Conservation (phyloP, 2,113 vertebrate species). For the Hyla sarda region DNA sequence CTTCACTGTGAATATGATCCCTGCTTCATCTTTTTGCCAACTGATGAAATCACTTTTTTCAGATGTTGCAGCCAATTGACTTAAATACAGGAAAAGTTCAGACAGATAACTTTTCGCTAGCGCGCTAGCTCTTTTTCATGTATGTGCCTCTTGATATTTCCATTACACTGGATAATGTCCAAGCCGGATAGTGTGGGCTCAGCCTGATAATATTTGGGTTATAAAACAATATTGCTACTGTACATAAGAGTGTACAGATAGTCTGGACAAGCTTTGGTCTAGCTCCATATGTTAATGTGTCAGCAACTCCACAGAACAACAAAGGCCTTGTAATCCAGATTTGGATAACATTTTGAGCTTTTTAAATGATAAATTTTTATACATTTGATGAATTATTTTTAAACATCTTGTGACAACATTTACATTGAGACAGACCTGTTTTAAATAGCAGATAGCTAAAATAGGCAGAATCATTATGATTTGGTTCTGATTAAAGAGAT, state of each 20-base stretch:
- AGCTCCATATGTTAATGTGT: neutral
- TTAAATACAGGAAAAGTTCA: slow-evolving; percentile 21
- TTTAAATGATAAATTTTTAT: neutral
- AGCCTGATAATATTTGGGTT: slow-evolving; percentile 43
- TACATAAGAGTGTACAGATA: slow-evolving; percentile 8
- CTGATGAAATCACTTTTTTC: slow-evolving; percentile 33
- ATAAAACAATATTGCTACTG: slow-evolving; percentile 23
- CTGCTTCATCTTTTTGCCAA: slow-evolving; percentile 40
- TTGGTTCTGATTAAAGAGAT: neutral
- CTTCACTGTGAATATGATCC: neutral
- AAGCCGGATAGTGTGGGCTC: slow-evolving; percentile 37
- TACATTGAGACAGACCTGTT: neutral
- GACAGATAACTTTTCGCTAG: slow-evolving; percentile 7
- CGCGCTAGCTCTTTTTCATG: neutral
- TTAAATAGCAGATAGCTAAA: slow-evolving; percentile 20
- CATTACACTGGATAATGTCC: neutral
- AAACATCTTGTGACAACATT: neutral
- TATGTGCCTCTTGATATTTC: slow-evolving; percentile 12
- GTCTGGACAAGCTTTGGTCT: neutral
- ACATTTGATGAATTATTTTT: neutral
- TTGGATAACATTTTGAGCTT: neutral
- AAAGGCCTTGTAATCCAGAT: neutral
- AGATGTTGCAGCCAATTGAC: neutral
- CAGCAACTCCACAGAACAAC: neutral
- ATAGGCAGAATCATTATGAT: too few relatives aligned